A percentile compares a stretch with the other conserved stretches of the same genome.
Conservation (phyloP, 2,113 vertebrate genomes). For the Dromas ardeola region DNA sequence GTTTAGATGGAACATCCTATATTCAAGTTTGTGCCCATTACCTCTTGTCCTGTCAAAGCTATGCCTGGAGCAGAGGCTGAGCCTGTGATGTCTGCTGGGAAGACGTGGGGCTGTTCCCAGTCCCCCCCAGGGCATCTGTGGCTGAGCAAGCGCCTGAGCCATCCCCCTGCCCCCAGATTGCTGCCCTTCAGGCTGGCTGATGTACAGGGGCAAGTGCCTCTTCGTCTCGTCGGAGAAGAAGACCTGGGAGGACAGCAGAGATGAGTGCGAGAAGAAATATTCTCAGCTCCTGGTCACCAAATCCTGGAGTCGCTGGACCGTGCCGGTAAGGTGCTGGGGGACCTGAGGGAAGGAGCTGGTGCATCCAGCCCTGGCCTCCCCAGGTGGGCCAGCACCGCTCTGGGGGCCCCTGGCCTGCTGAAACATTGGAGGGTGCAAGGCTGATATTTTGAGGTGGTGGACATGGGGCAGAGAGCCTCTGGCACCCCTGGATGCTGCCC, state of each 20-base stretch:
- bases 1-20: too few species aligned
- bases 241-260: slow-evolving; percentile 52
- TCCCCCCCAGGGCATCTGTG: fast-evolving
- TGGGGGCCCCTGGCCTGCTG: fast-evolving
- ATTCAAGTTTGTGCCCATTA: too few species aligned
- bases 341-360: neutral
- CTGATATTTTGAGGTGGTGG: neutral
- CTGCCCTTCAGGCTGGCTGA: slow-evolving; percentile 45
- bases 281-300: slow-evolving; percentile 56
- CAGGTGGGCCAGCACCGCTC: fast-evolving
- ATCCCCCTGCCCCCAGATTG: neutral
- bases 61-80: neutral
- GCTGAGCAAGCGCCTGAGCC: neutral
- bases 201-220: slow-evolving; percentile 56
- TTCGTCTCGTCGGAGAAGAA: slow-evolving; percentile 49
- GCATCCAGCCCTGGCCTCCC: neutral
- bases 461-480: neutral
- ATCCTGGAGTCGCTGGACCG: slow-evolving; percentile 57
- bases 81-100: neutral
- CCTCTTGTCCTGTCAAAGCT: neutral
- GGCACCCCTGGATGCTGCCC: neutral
- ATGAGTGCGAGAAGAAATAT: slow-evolving; percentile 30
- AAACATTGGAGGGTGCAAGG: neutral
- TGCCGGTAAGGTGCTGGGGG: slow-evolving; percentile 13
- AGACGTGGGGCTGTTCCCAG: neutral